Evolutionary conservation across 2,888 invertebrate species (phyloP).

Genomic region (Diarsia mendica): DNA sequence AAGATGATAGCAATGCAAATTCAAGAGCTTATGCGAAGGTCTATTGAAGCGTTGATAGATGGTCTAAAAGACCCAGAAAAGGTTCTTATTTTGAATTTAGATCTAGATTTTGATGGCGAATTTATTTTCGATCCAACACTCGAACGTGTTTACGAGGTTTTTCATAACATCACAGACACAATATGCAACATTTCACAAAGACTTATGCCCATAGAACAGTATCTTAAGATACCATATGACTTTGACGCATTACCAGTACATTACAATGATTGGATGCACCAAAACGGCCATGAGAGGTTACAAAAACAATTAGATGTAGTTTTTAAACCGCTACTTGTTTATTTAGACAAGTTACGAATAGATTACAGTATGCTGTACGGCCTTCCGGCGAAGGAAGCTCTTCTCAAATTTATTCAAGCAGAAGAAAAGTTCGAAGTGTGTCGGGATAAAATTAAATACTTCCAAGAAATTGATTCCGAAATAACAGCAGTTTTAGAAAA

Average conservation of each 20-base stretch:
- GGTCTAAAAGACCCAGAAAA: constrained; percentile 87
- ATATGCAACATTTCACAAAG: constrained; percentile 90
- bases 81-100: constrained; percentile 91
- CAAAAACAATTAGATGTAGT: constrained; percentile 87
- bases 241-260: constrained; percentile 89
- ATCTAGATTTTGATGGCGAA: constrained; percentile 88
- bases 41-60: constrained; percentile 91
- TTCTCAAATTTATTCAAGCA: constrained; percentile 86
- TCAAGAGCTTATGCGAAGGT: constrained; percentile 92
- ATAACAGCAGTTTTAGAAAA: constrained; percentile 91
- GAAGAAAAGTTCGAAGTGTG: constrained; percentile 90
- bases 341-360: constrained; percentile 87
- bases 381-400: constrained; percentile 82
- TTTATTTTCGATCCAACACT: constrained; percentile 91
- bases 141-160: constrained; percentile 89
- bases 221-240: constrained; percentile 82
- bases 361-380: constrained; percentile 91
- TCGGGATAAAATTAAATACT: constrained; percentile 91
- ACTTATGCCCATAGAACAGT: constrained; percentile 90
- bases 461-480: constrained; percentile 90
- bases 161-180: constrained; percentile 90
- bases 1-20: constrained; percentile 90
- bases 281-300: constrained; percentile 88
- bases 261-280: constrained; percentile 90
- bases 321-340: constrained; percentile 90